phyloP scores from a whole-genome alignment of 2,113 vertebrate genomes.

The Ceyx margarethae region DNA sequence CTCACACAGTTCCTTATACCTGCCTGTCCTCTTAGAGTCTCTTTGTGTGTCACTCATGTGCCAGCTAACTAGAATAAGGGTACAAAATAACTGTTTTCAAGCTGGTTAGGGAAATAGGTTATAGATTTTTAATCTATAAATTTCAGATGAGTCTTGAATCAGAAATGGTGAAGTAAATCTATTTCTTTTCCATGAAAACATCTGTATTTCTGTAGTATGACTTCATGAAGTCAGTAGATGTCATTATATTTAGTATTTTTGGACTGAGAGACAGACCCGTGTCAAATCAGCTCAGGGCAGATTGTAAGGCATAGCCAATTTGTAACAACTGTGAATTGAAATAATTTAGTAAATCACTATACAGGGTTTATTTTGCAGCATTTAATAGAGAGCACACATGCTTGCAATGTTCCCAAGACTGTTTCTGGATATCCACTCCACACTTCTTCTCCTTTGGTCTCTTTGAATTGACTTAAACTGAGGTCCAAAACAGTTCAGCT shows the following conservation, averaged over 20 bases:
- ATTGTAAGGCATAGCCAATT: not conserved
- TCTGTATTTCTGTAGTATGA: conserved; percentile 21
- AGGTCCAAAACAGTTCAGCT: not conserved
- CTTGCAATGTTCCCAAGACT: not conserved
- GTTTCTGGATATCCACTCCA: not conserved
- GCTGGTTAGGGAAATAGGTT: conserved; percentile 2
- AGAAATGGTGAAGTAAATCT: conserved; percentile 18
- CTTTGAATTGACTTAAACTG: not conserved
- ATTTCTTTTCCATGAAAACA: not conserved
- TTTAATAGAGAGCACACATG: accelerated
- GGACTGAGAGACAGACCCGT: not conserved
- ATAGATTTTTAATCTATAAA: conserved; percentile 46
- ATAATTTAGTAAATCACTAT: not conserved
- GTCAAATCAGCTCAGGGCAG: not conserved
- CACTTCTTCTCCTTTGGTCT: not conserved
- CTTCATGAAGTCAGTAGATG: conserved; percentile 15
- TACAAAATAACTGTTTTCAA: not conserved
- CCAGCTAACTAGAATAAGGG: not conserved
- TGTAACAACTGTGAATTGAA: not conserved
- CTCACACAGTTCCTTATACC: not conserved
- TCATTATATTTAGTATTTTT: not conserved
- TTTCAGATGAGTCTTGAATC: conserved; percentile 45
- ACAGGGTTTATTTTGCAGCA: not conserved
- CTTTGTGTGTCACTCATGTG: not conserved
- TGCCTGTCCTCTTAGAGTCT: not conserved